Evolutionary conservation across 2,888 invertebrate species (phyloP).

Genomic region (Epirrhoe alternata): DNA sequence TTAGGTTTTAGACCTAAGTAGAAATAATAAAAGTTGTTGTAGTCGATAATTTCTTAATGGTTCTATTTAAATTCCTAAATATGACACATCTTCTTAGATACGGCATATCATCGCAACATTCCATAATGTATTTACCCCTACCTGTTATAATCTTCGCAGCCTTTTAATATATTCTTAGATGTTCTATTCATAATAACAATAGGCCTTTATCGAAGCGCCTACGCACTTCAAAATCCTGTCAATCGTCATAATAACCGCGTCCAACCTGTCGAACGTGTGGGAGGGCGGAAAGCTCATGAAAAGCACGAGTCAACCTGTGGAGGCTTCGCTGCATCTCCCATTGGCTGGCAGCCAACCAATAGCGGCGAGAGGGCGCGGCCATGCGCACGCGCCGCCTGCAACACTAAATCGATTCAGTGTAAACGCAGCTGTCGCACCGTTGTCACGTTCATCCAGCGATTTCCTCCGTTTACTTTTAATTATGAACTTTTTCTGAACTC

Average conservation of each 20-base stretch:
- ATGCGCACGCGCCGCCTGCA: slow-evolving; percentile 80
- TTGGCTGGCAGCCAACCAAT: slow-evolving; percentile 70
- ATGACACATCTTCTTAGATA: background rate
- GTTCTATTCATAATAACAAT: slow-evolving; percentile 59
- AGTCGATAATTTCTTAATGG: too few relatives aligned
- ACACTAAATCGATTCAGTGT: slow-evolving; percentile 65
- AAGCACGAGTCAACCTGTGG: slow-evolving; percentile 50
- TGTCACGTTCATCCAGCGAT: slow-evolving; percentile 59
- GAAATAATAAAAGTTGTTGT: too few relatives aligned
- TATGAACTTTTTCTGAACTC: slow-evolving; percentile 70
- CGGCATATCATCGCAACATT: background rate
- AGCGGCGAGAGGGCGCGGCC: slow-evolving; percentile 60
- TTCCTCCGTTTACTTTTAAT: slow-evolving; percentile 60
- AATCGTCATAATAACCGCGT: slow-evolving; percentile 59
- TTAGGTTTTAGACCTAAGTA: too few relatives aligned
- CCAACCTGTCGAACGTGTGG: slow-evolving; percentile 69
- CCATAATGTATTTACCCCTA: background rate
- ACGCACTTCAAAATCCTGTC: slow-evolving; percentile 66
- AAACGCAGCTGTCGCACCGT: slow-evolving; percentile 74
- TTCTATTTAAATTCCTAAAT: too few relatives aligned
- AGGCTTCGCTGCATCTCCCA: slow-evolving; percentile 69
- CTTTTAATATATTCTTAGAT: slow-evolving; percentile 19
- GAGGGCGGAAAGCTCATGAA: slow-evolving; percentile 75
- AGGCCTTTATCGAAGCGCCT: slow-evolving; percentile 67
- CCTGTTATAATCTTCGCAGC: background rate